Evolutionary conservation across 2,113 vertebrate species (phyloP).

Genomic region (Caretta caretta): DNA sequence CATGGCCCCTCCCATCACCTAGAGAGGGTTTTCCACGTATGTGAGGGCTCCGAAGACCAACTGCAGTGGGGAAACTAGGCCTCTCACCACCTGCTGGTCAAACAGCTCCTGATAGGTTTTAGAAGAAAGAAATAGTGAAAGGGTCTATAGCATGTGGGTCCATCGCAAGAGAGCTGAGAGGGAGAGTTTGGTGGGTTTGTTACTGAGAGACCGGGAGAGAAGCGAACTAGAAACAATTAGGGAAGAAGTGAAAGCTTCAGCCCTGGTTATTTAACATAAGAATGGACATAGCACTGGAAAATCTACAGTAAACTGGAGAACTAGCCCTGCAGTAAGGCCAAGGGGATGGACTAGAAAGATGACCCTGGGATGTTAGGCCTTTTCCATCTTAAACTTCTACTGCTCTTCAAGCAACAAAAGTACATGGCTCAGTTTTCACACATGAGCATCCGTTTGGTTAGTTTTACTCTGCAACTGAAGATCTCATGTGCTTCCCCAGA

Average conservation of each 20-base stretch:
- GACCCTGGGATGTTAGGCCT: background rate
- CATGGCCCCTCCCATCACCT: background rate
- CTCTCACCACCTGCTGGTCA: background rate
- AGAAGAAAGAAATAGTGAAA: background rate
- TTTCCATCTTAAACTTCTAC: background rate
- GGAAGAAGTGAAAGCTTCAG: background rate
- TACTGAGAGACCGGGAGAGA: background rate
- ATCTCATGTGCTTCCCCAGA: background rate
- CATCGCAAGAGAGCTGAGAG: background rate
- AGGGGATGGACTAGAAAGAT: background rate
- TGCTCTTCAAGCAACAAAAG: background rate
- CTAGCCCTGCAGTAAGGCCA: background rate
- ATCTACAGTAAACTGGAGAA: background rate
- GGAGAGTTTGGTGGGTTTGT: background rate
- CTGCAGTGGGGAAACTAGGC: background rate
- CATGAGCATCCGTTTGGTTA: background rate
- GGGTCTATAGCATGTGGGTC: background rate
- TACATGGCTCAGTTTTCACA: background rate
- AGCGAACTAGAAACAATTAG: background rate
- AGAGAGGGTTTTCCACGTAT: no score
- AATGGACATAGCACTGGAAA: background rate
- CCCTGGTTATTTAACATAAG: background rate
- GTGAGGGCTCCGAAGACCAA: background rate
- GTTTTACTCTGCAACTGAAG: slow-evolving; percentile 1
- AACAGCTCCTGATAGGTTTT: background rate